phyloP scores from a whole-genome alignment of 2,888 invertebrate genomes.

The Pocota personata region DNA sequence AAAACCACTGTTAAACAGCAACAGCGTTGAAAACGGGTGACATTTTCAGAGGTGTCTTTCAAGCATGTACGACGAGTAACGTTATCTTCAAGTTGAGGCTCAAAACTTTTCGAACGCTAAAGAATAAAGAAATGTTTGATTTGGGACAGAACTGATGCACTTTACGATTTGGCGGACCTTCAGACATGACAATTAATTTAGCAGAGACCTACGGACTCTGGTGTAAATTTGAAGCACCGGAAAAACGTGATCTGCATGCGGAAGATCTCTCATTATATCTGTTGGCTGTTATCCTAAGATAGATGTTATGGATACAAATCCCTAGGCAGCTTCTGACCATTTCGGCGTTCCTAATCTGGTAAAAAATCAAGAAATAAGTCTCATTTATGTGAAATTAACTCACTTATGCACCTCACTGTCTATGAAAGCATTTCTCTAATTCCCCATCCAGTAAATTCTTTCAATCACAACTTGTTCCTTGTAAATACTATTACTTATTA shows the following conservation, averaged over 20 bases:
- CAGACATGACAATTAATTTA: too few species aligned
- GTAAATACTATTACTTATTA: constrained; percentile 13
- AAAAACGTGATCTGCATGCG: neutral
- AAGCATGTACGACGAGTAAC: too few species aligned
- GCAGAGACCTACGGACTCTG: neutral
- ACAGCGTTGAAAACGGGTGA: too few species aligned
- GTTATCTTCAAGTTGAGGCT: too few species aligned
- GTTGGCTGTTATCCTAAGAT: neutral
- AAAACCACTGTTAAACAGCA: too few species aligned
- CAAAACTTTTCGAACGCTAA: too few species aligned
- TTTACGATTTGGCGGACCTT: too few species aligned
- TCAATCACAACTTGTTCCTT: neutral
- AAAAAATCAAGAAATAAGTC: neutral
- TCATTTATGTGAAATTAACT: neutral
- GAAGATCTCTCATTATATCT: neutral
- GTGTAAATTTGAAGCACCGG: neutral
- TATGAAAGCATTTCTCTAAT: neutral
- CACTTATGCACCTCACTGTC: constrained; percentile 16
- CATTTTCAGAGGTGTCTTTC: too few species aligned
- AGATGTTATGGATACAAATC: neutral
- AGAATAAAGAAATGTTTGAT: too few species aligned
- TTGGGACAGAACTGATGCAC: too few species aligned
- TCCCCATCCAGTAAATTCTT: neutral
- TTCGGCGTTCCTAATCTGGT: too few species aligned
- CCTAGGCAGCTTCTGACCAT: too few species aligned